These are phyloP conservation scores for Barnardius zonarius DNA, from an alignment of 2,113 vertebrate genomes.

Conservation along the genomic window DNA sequence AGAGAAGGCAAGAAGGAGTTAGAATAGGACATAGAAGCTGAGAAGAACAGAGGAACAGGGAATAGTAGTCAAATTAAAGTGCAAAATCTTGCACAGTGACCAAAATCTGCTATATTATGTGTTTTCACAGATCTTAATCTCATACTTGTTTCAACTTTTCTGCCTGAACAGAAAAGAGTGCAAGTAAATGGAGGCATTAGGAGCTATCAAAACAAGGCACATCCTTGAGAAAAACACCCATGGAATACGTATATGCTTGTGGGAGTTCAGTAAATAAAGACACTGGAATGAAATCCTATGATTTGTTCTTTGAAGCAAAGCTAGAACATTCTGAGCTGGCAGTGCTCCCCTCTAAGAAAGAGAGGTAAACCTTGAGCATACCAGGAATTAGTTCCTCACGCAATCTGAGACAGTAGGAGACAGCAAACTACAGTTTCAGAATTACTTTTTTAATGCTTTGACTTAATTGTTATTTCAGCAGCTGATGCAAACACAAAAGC, in stretches of 20 bases:
- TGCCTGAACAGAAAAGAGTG: neutral
- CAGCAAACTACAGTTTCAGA: neutral
- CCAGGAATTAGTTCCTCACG: neutral
- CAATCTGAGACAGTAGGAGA: neutral
- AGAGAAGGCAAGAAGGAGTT: neutral
- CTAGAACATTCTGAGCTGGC: neutral
- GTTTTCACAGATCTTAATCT: neutral
- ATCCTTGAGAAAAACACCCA: neutral
- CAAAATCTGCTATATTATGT: neutral
- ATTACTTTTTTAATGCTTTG: neutral
- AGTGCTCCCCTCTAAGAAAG: neutral
- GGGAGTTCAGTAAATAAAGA: neutral
- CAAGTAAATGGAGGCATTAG: neutral
- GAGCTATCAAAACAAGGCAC: neutral
- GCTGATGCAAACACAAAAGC: neutral
- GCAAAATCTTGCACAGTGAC: neutral
- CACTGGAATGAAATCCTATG: neutral
- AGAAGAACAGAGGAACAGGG: neutral
- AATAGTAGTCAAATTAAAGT: neutral
- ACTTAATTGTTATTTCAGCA: neutral
- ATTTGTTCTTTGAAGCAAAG: neutral
- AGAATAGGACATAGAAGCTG: neutral
- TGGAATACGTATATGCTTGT: neutral
- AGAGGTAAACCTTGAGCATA: neutral
- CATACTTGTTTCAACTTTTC: neutral